Evolutionary conservation across 2,888 invertebrate species (phyloP).

Genomic region (Callinectes sapidus): DNA sequence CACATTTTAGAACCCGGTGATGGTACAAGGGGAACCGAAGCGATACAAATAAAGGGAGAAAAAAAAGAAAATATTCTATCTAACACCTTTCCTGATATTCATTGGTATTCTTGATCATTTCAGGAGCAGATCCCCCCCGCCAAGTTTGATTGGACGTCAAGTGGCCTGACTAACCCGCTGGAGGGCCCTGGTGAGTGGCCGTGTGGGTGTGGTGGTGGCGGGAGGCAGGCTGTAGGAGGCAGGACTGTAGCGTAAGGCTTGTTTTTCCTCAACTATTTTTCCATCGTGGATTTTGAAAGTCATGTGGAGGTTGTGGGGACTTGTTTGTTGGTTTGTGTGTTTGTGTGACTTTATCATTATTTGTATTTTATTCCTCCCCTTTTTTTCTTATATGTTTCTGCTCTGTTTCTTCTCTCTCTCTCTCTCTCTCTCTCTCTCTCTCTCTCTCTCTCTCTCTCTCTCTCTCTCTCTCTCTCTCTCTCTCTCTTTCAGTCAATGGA

Average conservation of each 20-base stretch:
- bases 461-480: conserved; percentile 36
- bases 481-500: neutral
- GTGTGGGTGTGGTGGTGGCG: neutral
- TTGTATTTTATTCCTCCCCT: neutral
- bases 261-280: neutral
- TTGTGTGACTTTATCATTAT: neutral
- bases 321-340: neutral
- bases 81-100: too few relatives aligned
- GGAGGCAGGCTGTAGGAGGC: neutral
- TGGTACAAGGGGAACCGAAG: too few relatives aligned
- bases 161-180: conserved; percentile 66
- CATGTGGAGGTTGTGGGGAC: neutral
- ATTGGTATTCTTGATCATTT: conserved; percentile 18
- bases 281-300: neutral
- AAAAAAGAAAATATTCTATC: too few relatives aligned
- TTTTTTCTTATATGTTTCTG: neutral
- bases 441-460: conserved; percentile 22
- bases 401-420: conserved; percentile 10
- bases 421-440: conserved; percentile 27
- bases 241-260: conserved; percentile 1
- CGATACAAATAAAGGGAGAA: too few relatives aligned
- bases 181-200: conserved; percentile 62
- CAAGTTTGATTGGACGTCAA: conserved; percentile 70
- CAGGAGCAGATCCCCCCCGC: conserved; percentile 69
- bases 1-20: too few relatives aligned